Base-by-base conservation (phyloP, 2,113 vertebrate genomes). In the Montifringilla adamsi region DNA sequence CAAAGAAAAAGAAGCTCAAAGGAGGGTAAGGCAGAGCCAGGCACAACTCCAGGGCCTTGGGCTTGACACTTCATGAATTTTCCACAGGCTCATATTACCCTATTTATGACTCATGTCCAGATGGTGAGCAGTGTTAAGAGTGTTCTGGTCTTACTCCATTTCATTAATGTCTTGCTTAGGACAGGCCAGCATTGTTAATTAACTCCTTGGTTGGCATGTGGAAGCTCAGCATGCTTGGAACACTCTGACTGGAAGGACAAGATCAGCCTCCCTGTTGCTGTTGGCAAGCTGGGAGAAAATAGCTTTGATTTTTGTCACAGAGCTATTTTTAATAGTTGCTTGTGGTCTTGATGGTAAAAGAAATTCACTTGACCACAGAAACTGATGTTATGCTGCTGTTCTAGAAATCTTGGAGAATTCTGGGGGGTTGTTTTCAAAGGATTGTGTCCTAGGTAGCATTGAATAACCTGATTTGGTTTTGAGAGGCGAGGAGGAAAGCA, bases 1-100 rank as follows among this genome's bases (percentile, higher is more conserved):
- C 99, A 8, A 98, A 97, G 96, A 99, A 99, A 96, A 99, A 99
- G 97, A 99, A 99, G 75, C 97, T 98, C 2, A 99, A 99, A 97
- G 98, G 98, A 97, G 98, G 99, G 99, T 99, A 96, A 97, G 97
- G 43, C 30, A 23, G 14, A 30, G 15, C 39, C 55, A 43, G 41
- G 13, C 74, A 43, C 37, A 46, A 8, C 39, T 64, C 35, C 30
- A 31, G 13, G 39, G 23, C 16, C 68, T 94, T 67, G 39, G 39
- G 15, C 53, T 85, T 78, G 70, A 64, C 31, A 19, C 56, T n/a
- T 72, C 1, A 22, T 63, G 33, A 70, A 30, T 87, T 84, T 89
- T 87, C 44, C 10, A 2, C 33, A 20, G n/a, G 74, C 46, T 89
- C 15, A 0, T 44, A 19, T 95, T 91, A 81, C 80, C 64, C 47